A percentile compares a stretch with the other conserved stretches of the same genome.
Conservation (phyloP, 2,797 vertebrate genomes). For the Phalloptychus januarius region DNA sequence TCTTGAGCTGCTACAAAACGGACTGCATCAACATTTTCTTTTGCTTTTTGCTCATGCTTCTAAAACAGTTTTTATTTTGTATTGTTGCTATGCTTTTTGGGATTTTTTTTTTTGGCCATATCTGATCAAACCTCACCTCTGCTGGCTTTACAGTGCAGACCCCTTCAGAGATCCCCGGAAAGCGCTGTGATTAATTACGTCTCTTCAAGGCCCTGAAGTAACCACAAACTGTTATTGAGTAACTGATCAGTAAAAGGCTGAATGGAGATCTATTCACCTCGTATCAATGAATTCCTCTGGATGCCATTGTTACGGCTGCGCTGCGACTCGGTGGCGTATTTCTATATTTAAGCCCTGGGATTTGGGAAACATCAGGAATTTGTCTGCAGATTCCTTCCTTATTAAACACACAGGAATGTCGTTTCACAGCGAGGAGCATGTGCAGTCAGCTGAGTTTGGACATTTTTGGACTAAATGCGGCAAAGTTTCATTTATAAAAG, state of each 20-base stretch:
- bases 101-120: not conserved
- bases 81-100: not conserved
- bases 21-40: not conserved
- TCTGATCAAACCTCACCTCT: not conserved
- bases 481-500: not conserved
- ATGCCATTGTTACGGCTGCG: slow-evolving; percentile 36
- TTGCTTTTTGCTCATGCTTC: not conserved
- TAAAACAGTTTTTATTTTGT: not conserved
- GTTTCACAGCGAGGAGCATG: not conserved
- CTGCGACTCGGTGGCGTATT: slow-evolving; percentile 31
- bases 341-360: slow-evolving; percentile 27
- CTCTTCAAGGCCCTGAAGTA: not conserved
- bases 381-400: slow-evolving; percentile 41
- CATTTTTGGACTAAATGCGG: not conserved
- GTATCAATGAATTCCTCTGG: not conserved
- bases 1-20: not conserved
- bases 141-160: not conserved
- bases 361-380: slow-evolving; percentile 1
- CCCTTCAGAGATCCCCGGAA: not conserved
- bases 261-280: not conserved
- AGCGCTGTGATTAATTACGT: not conserved
- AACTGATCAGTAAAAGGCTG: not conserved
- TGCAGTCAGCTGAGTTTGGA: not conserved
- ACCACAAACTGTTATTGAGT: not conserved
- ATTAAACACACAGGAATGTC: slow-evolving; percentile 60